These are phyloP conservation scores for Pachypsylla venusta DNA, from an alignment of 1,140 invertebrate genomes.

Conservation along the genomic window DNA sequence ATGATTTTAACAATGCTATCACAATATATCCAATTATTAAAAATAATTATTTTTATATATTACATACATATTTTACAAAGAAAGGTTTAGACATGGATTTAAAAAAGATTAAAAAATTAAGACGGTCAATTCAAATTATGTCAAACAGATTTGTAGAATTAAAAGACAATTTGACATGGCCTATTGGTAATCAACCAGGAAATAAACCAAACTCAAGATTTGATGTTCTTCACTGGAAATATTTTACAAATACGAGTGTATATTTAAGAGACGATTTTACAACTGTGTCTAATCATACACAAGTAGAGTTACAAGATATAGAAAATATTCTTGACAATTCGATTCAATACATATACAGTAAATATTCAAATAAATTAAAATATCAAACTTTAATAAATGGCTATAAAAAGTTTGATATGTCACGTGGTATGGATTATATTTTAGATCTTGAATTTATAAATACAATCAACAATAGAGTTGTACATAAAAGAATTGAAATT, in stretches of 20 bases:
- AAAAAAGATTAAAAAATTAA: constrained; percentile 19
- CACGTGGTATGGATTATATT: constrained; percentile 74
- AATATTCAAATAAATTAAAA: constrained; percentile 37
- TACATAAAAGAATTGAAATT: constrained; percentile 41
- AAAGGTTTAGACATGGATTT: constrained; percentile 5
- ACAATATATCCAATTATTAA: constrained; percentile 19
- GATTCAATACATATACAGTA: constrained; percentile 37
- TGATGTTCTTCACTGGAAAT: constrained; percentile 69
- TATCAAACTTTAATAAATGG: constrained; percentile 54
- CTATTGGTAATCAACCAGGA: constrained; percentile 53
- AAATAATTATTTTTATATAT: neutral
- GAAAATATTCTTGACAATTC: constrained; percentile 40
- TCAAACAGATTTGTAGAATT: constrained; percentile 29
- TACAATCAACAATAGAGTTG: constrained; percentile 26
- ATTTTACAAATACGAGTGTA: constrained; percentile 68
- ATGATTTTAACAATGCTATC: constrained; percentile 3
- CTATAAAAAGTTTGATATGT: constrained; percentile 71
- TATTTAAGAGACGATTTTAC: constrained; percentile 55
- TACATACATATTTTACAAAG: constrained; percentile 14
- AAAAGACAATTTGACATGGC: constrained; percentile 43
- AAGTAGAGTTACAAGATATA: constrained; percentile 47
- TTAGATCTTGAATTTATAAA: constrained; percentile 50
- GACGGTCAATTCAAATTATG: constrained; percentile 30
- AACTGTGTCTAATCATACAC: constrained; percentile 38
- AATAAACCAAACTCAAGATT: constrained; percentile 58